Conservation (phyloP, 2,888 invertebrate species). For the Petrolisthes cinctipes region DNA sequence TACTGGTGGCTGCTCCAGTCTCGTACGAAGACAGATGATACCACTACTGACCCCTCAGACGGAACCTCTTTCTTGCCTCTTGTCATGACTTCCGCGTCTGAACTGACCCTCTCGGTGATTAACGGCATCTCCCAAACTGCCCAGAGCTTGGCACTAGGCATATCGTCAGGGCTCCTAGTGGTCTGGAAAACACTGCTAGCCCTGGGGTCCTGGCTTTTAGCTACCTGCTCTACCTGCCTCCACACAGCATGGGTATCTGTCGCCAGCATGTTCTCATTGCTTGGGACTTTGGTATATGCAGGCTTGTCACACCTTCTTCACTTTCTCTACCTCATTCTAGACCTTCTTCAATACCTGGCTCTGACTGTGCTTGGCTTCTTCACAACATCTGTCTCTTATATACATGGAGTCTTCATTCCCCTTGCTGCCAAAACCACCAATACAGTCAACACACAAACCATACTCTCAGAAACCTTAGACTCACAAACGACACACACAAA, state of each 20-base stretch:
- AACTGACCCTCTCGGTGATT: slow-evolving; percentile 24
- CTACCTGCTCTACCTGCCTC: slow-evolving; percentile 20
- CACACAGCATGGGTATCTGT: slow-evolving; percentile 26
- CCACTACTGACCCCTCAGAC: slow-evolving; percentile 39
- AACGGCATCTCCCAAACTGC: slow-evolving; percentile 23
- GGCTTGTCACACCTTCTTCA: slow-evolving; percentile 35
- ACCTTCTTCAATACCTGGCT: slow-evolving; percentile 29
- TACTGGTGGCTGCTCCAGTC: slow-evolving; percentile 63
- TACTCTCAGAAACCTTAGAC: background rate
- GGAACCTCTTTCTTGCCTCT: slow-evolving; percentile 46
- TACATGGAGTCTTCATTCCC: slow-evolving; percentile 34
- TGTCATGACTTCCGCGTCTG: slow-evolving; percentile 42
- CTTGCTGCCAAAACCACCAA: slow-evolving; percentile 26
- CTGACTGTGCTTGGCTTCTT: slow-evolving; percentile 36
- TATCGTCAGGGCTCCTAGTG: background rate
- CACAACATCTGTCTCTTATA: slow-evolving; percentile 43
- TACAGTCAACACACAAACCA: background rate
- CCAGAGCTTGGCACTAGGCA: slow-evolving; percentile 1
- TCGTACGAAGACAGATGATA: slow-evolving; percentile 56
- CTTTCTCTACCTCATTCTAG: slow-evolving; percentile 33
- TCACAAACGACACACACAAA: background rate
- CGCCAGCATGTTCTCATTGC: slow-evolving; percentile 44
- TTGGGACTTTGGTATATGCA: slow-evolving; percentile 44
- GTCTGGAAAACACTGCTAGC: background rate
- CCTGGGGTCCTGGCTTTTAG: slow-evolving; percentile 17